phyloP scores from a whole-genome alignment of 1,140 invertebrate genomes.

The Drosophila elegans region DNA sequence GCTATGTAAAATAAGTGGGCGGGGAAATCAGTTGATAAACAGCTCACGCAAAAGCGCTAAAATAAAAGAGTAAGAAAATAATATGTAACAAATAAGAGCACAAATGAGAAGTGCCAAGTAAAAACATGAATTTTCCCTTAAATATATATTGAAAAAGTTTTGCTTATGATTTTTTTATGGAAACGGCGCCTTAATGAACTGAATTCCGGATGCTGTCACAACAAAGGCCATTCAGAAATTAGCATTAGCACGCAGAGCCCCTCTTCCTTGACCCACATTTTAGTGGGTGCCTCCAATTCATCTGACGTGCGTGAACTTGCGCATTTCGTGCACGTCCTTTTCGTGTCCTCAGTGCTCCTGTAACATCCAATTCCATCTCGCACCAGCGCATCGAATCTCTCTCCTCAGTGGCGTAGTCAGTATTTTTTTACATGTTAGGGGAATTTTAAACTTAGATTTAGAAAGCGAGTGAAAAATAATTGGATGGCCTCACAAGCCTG shows the following conservation, averaged over 20 bases:
- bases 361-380: conserved; percentile 6
- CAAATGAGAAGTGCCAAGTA: conserved; percentile 49
- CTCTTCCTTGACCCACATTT: conserved; percentile 43
- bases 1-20: conserved; percentile 3
- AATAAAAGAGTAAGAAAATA: conserved; percentile 5
- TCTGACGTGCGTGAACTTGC: conserved; percentile 73
- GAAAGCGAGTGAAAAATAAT: too few species aligned
- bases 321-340: conserved; percentile 73
- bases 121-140: conserved; percentile 45
- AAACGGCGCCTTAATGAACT: conserved; percentile 58
- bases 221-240: conserved; percentile 66
- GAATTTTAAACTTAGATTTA: too few species aligned
- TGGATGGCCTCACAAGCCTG: too few species aligned
- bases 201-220: conserved; percentile 38
- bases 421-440: neutral
- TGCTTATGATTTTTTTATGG: conserved; percentile 44
- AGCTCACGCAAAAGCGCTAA: conserved; percentile 45
- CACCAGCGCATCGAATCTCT: neutral
- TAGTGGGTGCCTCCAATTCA: conserved; percentile 33
- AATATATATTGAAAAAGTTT: conserved; percentile 77
- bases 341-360: conserved; percentile 46
- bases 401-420: conserved; percentile 9
- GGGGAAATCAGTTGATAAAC: conserved; percentile 42
- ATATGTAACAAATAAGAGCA: conserved; percentile 27
- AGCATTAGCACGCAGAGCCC: conserved; percentile 50